Percentiles rank a stretch among this genome's conserved stretches.
phyloP scores from a whole-genome alignment of 2,797 vertebrate genomes.

The Steatocranus sp. region DNA sequence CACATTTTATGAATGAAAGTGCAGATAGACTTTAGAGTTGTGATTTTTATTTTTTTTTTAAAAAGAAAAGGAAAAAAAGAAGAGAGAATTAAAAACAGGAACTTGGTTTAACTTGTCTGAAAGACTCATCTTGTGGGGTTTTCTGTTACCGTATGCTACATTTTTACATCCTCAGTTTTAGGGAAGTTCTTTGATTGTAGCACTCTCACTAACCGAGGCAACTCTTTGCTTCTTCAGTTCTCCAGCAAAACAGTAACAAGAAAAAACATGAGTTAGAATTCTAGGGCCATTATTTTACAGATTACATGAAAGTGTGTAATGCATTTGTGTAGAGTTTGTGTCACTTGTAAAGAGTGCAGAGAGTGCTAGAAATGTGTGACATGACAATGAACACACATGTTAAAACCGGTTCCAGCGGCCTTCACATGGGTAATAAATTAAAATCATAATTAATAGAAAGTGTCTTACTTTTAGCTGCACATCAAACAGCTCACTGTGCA shows the following conservation, averaged over 20 bases:
- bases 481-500: neutral
- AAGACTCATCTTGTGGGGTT: neutral
- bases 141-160: neutral
- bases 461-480: neutral
- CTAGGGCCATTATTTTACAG: neutral
- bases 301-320: neutral
- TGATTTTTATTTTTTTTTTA: neutral
- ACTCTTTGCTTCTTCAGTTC: neutral
- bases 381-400: neutral
- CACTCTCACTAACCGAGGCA: neutral
- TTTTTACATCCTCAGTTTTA: neutral
- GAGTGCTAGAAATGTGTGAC: neutral
- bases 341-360: neutral
- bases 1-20: conserved; percentile 37
- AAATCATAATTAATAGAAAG: neutral
- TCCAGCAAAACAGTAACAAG: neutral
- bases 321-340: neutral
- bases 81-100: neutral
- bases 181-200: neutral
- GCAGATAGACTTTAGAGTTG: neutral
- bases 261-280: neutral
- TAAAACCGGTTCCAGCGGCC: neutral
- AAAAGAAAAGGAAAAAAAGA: neutral
- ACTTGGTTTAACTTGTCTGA: neutral
- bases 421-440: neutral